Percentiles rank a stretch among this genome's conserved stretches.
phyloP scores from a whole-genome alignment of 1,140 invertebrate species.

The Asobara japonica region DNA sequence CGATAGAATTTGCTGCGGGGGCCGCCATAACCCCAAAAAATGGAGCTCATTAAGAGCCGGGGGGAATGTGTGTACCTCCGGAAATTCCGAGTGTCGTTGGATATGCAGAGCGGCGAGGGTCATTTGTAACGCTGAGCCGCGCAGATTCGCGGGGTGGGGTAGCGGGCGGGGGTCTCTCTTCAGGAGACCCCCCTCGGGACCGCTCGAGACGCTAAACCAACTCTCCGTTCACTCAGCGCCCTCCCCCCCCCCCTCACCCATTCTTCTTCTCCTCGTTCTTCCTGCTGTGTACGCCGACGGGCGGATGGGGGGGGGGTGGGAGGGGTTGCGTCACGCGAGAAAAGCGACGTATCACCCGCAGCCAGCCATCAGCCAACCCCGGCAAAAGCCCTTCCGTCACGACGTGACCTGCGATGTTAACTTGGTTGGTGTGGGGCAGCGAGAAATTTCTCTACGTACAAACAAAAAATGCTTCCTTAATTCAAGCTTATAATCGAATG shows the following conservation, averaged over 20 bases:
- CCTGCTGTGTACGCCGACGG: background rate
- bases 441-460: background rate
- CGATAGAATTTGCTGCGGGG: background rate
- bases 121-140: conserved; percentile 55
- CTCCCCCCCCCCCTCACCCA: conserved; percentile 13
- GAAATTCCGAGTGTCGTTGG: conserved; percentile 44
- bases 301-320: no score
- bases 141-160: conserved; percentile 33
- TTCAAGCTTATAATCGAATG: no score
- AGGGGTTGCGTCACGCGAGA: conserved; percentile 48
- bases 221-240: conserved; percentile 17
- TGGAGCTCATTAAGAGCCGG: background rate
- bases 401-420: conserved; percentile 57
- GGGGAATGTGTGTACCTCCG: background rate
- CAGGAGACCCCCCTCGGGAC: background rate
- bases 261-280: conserved; percentile 13
- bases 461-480: background rate
- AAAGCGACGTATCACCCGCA: conserved; percentile 49
- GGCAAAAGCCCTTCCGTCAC: conserved; percentile 54
- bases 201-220: conserved; percentile 26
- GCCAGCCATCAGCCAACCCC: conserved; percentile 45
- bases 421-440: conserved; percentile 35
- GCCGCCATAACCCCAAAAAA: background rate
- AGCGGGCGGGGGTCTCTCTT: background rate
- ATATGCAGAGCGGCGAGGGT: conserved; percentile 52